These are phyloP conservation scores for Muschampia plurimacula DNA, from an alignment of 2,888 invertebrate genomes.

Conservation along the genomic window DNA sequence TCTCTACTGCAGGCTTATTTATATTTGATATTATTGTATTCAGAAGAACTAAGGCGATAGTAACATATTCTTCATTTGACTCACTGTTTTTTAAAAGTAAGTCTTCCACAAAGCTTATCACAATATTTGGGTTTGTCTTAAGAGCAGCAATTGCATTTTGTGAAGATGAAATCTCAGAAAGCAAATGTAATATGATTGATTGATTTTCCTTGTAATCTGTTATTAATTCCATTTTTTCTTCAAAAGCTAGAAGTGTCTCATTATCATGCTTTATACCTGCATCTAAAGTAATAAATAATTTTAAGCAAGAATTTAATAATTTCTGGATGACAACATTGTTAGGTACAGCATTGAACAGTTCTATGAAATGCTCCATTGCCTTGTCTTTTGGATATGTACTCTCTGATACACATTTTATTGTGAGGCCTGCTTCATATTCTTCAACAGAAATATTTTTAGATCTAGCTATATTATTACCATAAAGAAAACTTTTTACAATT, in stretches of 20 bases:
- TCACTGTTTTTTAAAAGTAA: conserved; percentile 62
- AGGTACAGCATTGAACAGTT: conserved; percentile 59
- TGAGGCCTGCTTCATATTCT: conserved; percentile 72
- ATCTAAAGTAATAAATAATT: conserved; percentile 62
- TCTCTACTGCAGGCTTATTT: conserved; percentile 51
- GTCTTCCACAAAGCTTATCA: conserved; percentile 78
- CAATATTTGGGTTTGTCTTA: conserved; percentile 71
- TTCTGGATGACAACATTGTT: conserved; percentile 55
- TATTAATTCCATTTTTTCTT: conserved; percentile 66
- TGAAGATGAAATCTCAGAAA: conserved; percentile 80
- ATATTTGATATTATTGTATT: conserved; percentile 71
- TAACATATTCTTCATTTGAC: conserved; percentile 69
- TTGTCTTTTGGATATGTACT: conserved; percentile 55
- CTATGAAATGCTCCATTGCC: conserved; percentile 61
- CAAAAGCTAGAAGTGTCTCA: conserved; percentile 62
- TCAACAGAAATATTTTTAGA: conserved; percentile 55
- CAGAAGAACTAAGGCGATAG: conserved; percentile 72
- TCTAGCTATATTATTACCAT: conserved; percentile 52
- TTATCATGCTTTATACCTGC: conserved; percentile 52
- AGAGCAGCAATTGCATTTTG: conserved; percentile 71
- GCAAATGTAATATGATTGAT: conserved; percentile 75
- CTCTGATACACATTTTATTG: conserved; percentile 59
- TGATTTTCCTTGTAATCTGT: conserved; percentile 68
- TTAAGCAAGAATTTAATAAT: conserved; percentile 65
- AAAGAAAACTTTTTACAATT: conserved; percentile 58